Conservation (phyloP, 2,888 invertebrate species). For the Idaea aversata region DNA sequence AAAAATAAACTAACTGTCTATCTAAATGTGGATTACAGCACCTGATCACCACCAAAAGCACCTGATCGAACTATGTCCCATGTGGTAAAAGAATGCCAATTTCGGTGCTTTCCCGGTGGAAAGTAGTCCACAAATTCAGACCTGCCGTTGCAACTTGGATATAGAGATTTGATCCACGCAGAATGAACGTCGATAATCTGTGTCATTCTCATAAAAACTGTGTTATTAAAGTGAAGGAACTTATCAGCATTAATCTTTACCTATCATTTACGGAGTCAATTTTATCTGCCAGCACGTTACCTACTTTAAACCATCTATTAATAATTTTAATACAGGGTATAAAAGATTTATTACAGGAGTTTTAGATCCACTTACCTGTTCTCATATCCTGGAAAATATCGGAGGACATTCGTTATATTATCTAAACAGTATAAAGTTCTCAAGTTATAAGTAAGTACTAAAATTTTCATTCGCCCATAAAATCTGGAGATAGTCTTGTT, state of each 20-base stretch:
- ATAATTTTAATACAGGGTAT: conserved; percentile 35
- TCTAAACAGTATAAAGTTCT: conserved; percentile 21
- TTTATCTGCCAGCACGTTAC: conserved; percentile 21
- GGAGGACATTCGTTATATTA: background rate
- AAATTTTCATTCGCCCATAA: conserved; percentile 54
- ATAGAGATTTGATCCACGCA: too few species aligned
- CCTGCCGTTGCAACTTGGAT: too few species aligned
- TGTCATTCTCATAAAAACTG: background rate
- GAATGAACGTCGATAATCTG: too few species aligned
- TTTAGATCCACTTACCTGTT: conserved; percentile 12
- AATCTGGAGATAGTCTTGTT: conserved; percentile 47
- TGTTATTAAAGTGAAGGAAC: background rate
- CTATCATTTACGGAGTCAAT: conserved; percentile 6
- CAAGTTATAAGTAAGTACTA: conserved; percentile 34
- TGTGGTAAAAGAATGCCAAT: too few species aligned
- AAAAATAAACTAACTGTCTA: too few species aligned
- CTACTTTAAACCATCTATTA: conserved; percentile 12
- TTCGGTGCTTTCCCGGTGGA: too few species aligned
- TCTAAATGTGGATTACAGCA: too few species aligned
- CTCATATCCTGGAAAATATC: background rate
- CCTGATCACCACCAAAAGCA: too few species aligned
- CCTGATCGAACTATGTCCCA: too few species aligned
- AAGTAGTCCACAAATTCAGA: too few species aligned
- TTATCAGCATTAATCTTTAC: conserved; percentile 7
- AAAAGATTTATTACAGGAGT: conserved; percentile 44